These are phyloP conservation scores for Leptinotarsa tumamoca DNA, from an alignment of 2,888 invertebrate genomes.

Conservation along the genomic window DNA sequence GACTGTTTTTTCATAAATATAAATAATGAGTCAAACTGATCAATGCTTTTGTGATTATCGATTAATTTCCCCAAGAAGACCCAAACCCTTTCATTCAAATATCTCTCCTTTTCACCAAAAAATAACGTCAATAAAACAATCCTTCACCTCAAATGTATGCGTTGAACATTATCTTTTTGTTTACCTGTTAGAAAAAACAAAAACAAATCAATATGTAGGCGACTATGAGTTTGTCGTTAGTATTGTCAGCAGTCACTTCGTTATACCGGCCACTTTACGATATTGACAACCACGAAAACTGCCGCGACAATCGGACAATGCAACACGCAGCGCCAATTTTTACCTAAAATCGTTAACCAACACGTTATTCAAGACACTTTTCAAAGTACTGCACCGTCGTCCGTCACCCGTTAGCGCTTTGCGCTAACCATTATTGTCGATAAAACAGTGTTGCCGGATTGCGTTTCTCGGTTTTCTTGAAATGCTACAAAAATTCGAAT, in stretches of 20 bases:
- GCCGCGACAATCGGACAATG: background rate
- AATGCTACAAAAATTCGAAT: background rate
- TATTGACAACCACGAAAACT: constrained; percentile 4
- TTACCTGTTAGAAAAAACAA: constrained; percentile 9
- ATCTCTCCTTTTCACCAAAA: background rate
- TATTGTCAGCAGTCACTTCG: background rate
- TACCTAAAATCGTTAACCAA: constrained; percentile 10
- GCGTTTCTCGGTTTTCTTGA: background rate
- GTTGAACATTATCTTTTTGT: background rate
- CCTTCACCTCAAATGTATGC: too few species aligned
- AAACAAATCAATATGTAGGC: constrained; percentile 9
- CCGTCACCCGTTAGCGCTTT: constrained; percentile 5
- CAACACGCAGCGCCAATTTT: background rate
- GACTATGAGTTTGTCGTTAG: background rate
- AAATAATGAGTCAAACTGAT: background rate
- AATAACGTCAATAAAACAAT: background rate
- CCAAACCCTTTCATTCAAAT: background rate
- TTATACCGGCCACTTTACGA: background rate
- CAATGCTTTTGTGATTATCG: background rate
- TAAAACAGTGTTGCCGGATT: constrained; percentile 5
- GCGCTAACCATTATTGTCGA: constrained; percentile 15
- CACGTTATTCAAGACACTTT: constrained; percentile 7
- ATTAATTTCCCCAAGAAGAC: background rate
- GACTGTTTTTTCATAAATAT: background rate
- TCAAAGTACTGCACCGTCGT: constrained; percentile 5